phyloP scores from a whole-genome alignment of 2,797 vertebrate genomes.

The Liasis olivaceus region DNA sequence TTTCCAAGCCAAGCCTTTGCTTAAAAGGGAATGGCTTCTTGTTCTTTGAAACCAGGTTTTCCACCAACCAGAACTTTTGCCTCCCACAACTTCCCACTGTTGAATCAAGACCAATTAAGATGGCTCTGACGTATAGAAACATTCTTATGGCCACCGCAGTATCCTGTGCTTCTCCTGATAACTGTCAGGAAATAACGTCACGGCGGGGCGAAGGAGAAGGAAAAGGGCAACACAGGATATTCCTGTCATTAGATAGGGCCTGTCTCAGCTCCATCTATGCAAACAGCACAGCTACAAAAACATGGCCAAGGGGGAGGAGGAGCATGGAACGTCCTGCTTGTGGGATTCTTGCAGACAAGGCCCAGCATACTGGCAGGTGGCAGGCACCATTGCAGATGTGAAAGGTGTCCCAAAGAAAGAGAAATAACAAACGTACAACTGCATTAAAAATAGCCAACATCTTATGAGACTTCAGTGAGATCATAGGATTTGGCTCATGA shows the following conservation, averaged over 20 bases:
- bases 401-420: neutral
- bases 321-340: neutral
- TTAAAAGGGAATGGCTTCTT: neutral
- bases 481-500: neutral
- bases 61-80: neutral
- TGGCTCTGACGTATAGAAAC: neutral
- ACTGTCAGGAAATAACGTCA: slow-evolving; percentile 50
- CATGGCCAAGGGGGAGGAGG: neutral
- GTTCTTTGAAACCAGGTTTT: neutral
- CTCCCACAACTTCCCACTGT: neutral
- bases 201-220: neutral
- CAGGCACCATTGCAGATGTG: neutral
- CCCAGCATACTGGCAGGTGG: neutral
- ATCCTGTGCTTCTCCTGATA: slow-evolving; percentile 19
- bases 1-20: neutral
- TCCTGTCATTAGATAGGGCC: slow-evolving; percentile 12
- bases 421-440: neutral
- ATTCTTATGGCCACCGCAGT: neutral
- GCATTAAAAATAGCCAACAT: neutral
- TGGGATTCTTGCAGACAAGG: neutral
- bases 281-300: neutral
- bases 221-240: neutral
- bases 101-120: too few relatives aligned
- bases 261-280: too few relatives aligned
- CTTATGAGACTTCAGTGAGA: neutral